These are phyloP conservation scores for Zosterops borbonicus DNA, from an alignment of 2,113 vertebrate genomes.

Conservation along the genomic window DNA sequence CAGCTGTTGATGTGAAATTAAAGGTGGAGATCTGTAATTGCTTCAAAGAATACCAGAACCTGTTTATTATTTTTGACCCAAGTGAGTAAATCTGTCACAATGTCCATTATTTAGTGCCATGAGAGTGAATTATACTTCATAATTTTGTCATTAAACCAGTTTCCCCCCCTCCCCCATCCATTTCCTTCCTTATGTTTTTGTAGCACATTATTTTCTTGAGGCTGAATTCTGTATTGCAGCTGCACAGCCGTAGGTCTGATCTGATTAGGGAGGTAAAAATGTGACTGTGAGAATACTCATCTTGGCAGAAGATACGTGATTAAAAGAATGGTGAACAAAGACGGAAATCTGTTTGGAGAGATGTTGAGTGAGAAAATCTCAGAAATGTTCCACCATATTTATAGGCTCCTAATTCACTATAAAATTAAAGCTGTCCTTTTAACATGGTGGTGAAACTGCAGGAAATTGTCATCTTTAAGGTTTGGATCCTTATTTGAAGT, in stretches of 20 bases:
- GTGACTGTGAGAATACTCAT: neutral
- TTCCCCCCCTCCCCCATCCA: fast-evolving
- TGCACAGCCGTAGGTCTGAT: neutral
- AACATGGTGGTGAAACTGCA: neutral
- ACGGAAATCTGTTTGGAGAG: neutral
- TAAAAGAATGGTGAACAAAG: neutral
- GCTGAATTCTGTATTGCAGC: neutral
- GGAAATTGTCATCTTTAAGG: neutral
- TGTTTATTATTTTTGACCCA: neutral
- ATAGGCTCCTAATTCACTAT: neutral
- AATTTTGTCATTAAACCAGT: neutral
- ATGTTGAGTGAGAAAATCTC: neutral
- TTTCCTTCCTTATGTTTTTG: neutral
- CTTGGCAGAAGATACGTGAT: neutral
- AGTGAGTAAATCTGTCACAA: neutral
- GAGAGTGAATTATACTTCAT: neutral
- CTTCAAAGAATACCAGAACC: neutral
- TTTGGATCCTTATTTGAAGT: neutral
- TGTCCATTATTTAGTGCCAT: neutral
- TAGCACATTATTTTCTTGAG: neutral
- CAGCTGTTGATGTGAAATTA: neutral
- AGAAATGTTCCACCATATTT: neutral
- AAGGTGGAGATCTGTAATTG: neutral
- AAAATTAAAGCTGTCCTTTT: neutral
- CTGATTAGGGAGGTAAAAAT: neutral